A percentile compares a stretch with the other conserved stretches of the same genome.
phyloP scores from a whole-genome alignment of 2,113 vertebrate species.

The Xenopus borealis region DNA sequence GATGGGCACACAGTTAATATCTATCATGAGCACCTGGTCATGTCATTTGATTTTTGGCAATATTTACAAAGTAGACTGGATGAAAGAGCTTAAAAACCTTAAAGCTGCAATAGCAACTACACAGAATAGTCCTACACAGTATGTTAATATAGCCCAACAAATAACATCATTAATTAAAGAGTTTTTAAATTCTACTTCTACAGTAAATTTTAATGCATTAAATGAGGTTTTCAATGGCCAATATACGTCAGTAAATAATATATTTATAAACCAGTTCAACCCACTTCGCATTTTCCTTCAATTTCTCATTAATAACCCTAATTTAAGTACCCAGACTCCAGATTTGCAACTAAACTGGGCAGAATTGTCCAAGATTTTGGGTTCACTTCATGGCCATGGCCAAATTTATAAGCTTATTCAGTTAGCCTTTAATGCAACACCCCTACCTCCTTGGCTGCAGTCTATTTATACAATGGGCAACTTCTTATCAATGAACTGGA shows the following conservation, averaged over 20 bases:
- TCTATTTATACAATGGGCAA: slow-evolving; percentile 6
- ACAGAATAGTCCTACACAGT: neutral
- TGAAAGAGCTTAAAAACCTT: slow-evolving; percentile 3
- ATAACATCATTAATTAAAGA: slow-evolving; percentile 7
- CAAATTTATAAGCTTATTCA: slow-evolving; percentile 42
- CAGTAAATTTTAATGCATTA: neutral
- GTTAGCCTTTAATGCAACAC: slow-evolving; percentile 34
- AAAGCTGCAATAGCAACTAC: neutral
- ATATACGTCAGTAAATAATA: neutral
- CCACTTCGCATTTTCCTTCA: slow-evolving; percentile 50
- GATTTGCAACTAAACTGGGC: slow-evolving; percentile 7
- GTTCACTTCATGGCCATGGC: neutral
- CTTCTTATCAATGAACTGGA: slow-evolving; percentile 49
- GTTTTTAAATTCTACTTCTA: neutral
- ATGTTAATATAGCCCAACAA: neutral
- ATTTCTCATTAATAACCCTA: slow-evolving; percentile 23
- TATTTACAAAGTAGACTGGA: slow-evolving; percentile 1
- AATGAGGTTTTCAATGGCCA: neutral
- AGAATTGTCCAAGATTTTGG: slow-evolving; percentile 14
- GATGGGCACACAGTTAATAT: neutral
- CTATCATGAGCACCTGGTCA: slow-evolving; percentile 7
- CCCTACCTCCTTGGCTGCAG: slow-evolving; percentile 41
- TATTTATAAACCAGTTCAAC: slow-evolving; percentile 45
- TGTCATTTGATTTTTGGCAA: slow-evolving; percentile 23
- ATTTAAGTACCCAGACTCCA: slow-evolving; percentile 22